These are phyloP conservation scores for Thymallus thymallus DNA, from an alignment of 2,113 vertebrate species.

Conservation along the genomic window DNA sequence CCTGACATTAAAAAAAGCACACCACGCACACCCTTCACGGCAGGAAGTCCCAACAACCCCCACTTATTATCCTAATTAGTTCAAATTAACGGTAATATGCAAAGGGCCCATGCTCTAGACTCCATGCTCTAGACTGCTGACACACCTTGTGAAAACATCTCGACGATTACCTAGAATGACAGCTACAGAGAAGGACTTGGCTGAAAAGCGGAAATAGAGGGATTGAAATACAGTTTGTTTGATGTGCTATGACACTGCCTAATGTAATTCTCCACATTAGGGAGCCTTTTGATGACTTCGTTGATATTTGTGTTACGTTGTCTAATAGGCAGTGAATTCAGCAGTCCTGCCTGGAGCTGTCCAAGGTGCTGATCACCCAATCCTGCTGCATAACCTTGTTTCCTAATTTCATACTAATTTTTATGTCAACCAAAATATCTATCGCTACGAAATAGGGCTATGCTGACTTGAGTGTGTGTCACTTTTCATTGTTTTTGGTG, in stretches of 20 bases:
- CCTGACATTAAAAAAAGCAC: conserved; percentile 47
- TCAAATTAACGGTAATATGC: conserved; percentile 73
- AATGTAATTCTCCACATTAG: background rate
- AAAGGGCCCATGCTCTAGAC: conserved; percentile 55
- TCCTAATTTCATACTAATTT: background rate
- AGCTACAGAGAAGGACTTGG: conserved; percentile 39
- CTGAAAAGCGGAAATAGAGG: conserved; percentile 36
- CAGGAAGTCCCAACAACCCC: conserved; percentile 47
- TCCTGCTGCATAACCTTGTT: background rate
- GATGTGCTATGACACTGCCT: conserved; percentile 15
- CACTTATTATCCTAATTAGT: conserved; percentile 70
- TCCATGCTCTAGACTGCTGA: conserved; percentile 39
- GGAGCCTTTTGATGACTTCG: background rate
- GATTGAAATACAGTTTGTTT: conserved; percentile 48
- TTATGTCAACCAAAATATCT: background rate
- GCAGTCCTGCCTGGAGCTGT: background rate
- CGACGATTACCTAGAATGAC: conserved; percentile 47
- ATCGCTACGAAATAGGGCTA: background rate
- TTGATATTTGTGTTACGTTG: background rate
- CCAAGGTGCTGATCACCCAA: background rate
- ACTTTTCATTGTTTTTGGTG: background rate
- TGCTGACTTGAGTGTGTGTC: background rate
- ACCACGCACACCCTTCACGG: conserved; percentile 34
- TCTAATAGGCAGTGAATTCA: background rate
- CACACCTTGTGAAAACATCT: conserved; percentile 63